These are phyloP conservation scores for Campylorhamphus procurvoides DNA, from an alignment of 2,113 vertebrate genomes.

Conservation along the genomic window DNA sequence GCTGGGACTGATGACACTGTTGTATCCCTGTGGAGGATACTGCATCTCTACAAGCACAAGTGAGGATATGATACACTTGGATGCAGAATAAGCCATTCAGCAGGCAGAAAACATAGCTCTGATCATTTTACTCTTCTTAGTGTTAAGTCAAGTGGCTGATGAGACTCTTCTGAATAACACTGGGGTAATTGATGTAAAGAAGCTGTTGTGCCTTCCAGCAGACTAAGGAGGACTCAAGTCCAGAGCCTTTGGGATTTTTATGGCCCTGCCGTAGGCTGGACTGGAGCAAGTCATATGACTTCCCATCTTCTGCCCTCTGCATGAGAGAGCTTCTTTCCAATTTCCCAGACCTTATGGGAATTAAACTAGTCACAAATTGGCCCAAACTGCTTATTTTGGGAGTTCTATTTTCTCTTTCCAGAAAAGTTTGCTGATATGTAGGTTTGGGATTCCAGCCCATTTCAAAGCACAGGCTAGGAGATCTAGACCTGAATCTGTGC, in stretches of 20 bases:
- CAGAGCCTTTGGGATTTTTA: not conserved
- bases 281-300: not conserved
- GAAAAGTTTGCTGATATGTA: slow-evolving; percentile 8
- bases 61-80: not conserved
- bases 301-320: not conserved
- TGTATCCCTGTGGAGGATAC: not conserved
- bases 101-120: not conserved
- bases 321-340: not conserved
- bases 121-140: not conserved
- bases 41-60: not conserved
- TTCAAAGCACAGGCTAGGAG: not conserved
- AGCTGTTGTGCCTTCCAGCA: not conserved
- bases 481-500: not conserved
- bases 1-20: not conserved
- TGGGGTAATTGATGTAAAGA: not conserved
- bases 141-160: not conserved
- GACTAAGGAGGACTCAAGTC: not conserved
- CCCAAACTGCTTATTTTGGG: not conserved
- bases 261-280: not conserved
- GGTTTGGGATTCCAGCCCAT: slow-evolving; percentile 10
- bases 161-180: not conserved
- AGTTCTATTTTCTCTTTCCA: slow-evolving; percentile 8
- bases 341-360: not conserved
- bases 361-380: not conserved
- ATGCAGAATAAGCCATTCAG: not conserved